Evolutionary conservation across 2,113 vertebrate species (phyloP), one percentile per base, ranked within the genome.

Genomic region (Lipotes vexillifer): DNA sequence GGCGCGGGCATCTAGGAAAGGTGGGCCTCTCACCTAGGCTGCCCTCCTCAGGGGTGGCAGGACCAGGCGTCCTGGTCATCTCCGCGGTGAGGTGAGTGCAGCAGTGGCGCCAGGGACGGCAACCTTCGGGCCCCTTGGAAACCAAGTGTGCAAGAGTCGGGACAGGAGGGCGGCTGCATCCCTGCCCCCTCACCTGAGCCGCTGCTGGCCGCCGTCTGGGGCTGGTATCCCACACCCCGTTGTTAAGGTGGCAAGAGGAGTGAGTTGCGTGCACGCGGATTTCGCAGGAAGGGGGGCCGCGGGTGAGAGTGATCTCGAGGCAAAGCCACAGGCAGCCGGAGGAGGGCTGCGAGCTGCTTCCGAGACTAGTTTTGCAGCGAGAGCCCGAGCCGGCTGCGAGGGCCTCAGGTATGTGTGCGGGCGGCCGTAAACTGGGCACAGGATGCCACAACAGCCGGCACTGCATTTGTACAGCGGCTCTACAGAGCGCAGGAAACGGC

Each of bases 241-340:
- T 36, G 44, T 80, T 29, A 77, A 90, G 13, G 57, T 59, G 18
- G 33, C 1, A 1, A 27, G n/a, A 88, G 52, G 1, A 5, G 41
- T 31, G 49, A 49, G 36, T 38, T 90, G 18, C 21, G 12, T 7
- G 23, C 52, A 38, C 9, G 9, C 15, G 1, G 59, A 96, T 93
- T 96, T 96, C 12, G 15, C 68, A 29, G 82, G 59, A 97, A 77
- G 33, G 82, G 66, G 20, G 46, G 57, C n/a, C 3, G 10, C 61
- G 18, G 18, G n/a, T 63, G 41, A 72, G 33, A 29, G 31, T 2
- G 12, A 71, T 36, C 5, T 69, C 80, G n/a, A 80, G 11, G 66
- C 86, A 80, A 93, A 94, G 33, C 36, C 15, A 3, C 21, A 12
- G 13, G 31, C 3, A 72, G 25, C 15, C 0, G 1, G 49, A 74